phyloP scores from a whole-genome alignment of 2,888 invertebrate genomes.

The Euplagia quadripunctaria region DNA sequence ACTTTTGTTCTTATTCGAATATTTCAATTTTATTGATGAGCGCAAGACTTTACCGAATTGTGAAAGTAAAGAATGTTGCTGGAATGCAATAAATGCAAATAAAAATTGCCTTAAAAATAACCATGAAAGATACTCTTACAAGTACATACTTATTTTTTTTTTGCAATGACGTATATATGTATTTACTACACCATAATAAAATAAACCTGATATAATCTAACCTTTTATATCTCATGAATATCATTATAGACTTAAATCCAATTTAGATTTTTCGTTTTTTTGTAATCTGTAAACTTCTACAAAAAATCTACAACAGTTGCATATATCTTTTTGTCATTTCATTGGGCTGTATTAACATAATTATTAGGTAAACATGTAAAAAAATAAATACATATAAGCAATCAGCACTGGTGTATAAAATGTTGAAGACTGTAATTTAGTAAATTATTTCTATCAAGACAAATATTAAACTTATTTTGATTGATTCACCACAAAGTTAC shows the following conservation, averaged over 20 bases:
- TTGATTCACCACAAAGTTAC: no score
- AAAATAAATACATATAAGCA: no score
- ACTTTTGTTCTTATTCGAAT: background rate
- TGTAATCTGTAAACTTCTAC: no score
- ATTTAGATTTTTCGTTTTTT: background rate
- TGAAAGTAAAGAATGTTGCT: background rate
- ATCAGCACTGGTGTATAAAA: no score
- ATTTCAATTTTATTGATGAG: background rate
- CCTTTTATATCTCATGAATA: background rate
- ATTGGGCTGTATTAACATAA: no score
- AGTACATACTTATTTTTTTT: background rate
- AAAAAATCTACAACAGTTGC: no score
- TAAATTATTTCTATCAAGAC: no score
- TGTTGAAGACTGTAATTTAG: no score
- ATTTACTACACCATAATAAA: background rate
- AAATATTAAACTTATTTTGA: no score
- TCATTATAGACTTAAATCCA: background rate
- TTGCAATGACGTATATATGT: background rate
- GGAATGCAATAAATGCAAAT: background rate
- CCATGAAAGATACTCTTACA: background rate
- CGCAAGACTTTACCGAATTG: background rate
- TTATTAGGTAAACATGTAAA: no score
- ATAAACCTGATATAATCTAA: no score
- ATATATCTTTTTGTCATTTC: no score
- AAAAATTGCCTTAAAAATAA: background rate